phyloP scores from a whole-genome alignment of 2,888 invertebrate genomes.

The Microchrysa polita region DNA sequence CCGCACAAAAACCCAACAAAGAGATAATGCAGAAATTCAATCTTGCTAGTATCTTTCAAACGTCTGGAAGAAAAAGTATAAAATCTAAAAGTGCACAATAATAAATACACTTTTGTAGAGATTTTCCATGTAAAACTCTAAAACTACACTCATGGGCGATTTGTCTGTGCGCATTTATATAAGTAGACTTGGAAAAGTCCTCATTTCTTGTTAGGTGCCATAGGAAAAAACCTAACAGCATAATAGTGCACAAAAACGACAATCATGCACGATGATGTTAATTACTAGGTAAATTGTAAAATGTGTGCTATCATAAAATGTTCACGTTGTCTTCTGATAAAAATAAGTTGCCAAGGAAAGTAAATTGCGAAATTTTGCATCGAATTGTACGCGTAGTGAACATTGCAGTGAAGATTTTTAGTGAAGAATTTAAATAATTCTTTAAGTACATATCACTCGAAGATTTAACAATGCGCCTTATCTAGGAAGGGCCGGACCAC shows the following conservation, averaged over 20 bases:
- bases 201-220: slow-evolving; percentile 29
- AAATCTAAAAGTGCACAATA: not conserved
- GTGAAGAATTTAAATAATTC: too few species aligned
- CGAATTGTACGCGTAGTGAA: too few species aligned
- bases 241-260: slow-evolving; percentile 10
- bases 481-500: too few species aligned
- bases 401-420: too few species aligned
- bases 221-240: too few species aligned
- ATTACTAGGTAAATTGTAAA: slow-evolving; percentile 39
- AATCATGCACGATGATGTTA: slow-evolving; percentile 20
- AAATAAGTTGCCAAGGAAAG: not conserved
- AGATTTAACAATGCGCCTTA: too few species aligned
- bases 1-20: slow-evolving; percentile 17
- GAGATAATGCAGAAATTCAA: slow-evolving; percentile 32
- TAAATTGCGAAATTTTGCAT: not conserved
- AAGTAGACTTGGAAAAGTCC: slow-evolving; percentile 31
- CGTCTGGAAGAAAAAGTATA: not conserved
- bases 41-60: slow-evolving; percentile 12
- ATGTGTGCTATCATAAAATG: slow-evolving; percentile 33
- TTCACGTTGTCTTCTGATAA: slow-evolving; percentile 19
- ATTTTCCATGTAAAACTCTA: not conserved
- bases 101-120: not conserved
- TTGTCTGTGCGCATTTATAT: slow-evolving; percentile 17
- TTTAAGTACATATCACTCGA: too few species aligned
- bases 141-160: too few species aligned